Evolutionary conservation across 1,140 invertebrate genomes (phyloP), one percentile per base, ranked within the genome.

Genomic region (Tetramorium parvispinum): DNA sequence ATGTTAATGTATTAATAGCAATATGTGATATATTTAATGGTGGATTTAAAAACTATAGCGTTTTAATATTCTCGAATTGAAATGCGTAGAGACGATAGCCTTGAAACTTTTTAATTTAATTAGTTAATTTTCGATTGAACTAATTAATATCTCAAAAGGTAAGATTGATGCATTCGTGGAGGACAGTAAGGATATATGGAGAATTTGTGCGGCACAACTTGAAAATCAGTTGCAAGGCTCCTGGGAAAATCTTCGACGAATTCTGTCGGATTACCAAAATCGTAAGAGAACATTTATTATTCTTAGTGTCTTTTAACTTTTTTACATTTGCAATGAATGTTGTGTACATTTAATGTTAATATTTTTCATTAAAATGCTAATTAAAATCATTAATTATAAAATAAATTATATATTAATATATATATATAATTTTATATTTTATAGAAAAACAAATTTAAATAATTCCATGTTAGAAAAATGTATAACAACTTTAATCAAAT

Each of bases 181-280:
- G 27, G 89, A 93, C 1, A 88, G 87, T 27, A 79, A 83, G 0
- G 85, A 93, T 61, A 43, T 87, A 7, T 89, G 66, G 21, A 89
- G 90, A 77, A 63, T 92, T 27, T 66, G 59, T 4, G 61, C 55
- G 5, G 32, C 86, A 18, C 75, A 88, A 16, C 76, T 92, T 10
- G 91, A 93, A 32, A 92, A 90, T 24, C 88, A 89, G 59, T 70
- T 91, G 7, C 70, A 81, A 32, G 75, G 57, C 2, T 61, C 87
- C 18, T 88, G 86, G 76, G 66, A 92, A 16, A 63, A 91, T 32
- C 61, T 93, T 24, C 86, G 81, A 68, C 85, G 24, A 7, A 27
- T 93, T 24, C 49, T 94, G 2, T 78, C 78, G 0, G 81, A 92
- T 75, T 94, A 94, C 85, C 82, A 90, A 24, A 89, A 91, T 18